phyloP scores from a whole-genome alignment of 2,888 invertebrate species.

The Lepidocyrtinus sp. region DNA sequence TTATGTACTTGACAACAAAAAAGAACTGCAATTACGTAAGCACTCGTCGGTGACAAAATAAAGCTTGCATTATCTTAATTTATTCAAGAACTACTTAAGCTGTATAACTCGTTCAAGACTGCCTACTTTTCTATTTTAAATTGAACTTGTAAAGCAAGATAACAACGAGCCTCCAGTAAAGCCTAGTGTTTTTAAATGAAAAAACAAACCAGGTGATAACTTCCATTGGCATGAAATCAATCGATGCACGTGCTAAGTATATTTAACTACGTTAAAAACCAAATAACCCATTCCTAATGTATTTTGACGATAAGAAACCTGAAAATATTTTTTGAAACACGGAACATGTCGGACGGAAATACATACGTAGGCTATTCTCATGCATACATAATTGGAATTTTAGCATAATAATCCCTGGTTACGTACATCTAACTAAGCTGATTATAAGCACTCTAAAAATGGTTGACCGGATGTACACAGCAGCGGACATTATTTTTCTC shows the following conservation, averaged over 20 bases:
- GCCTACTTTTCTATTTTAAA: not conserved
- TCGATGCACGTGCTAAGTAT: slow-evolving; percentile 3
- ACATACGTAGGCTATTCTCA: too few species aligned
- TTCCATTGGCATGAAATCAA: not conserved
- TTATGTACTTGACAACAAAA: too few species aligned
- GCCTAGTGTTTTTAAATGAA: not conserved
- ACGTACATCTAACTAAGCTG: too few species aligned
- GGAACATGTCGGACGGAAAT: too few species aligned
- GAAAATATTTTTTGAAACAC: not conserved
- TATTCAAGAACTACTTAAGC: not conserved
- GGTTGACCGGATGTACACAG: slow-evolving; percentile 9
- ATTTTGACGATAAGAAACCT: not conserved
- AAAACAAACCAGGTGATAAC: not conserved
- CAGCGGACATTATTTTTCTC: not conserved
- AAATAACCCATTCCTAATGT: not conserved
- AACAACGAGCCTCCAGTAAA: not conserved
- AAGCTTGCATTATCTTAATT: not conserved
- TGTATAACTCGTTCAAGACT: not conserved
- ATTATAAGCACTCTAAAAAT: not conserved
- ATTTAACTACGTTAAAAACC: too few species aligned
- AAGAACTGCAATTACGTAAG: too few species aligned
- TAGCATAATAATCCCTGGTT: too few species aligned
- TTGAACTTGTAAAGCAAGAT: not conserved
- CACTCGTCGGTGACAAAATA: too few species aligned
- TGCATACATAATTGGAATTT: too few species aligned